Evolutionary conservation across 1,140 invertebrate species (phyloP), one percentile per base, ranked within the genome.

Genomic region (Leptopilina clavipes): DNA sequence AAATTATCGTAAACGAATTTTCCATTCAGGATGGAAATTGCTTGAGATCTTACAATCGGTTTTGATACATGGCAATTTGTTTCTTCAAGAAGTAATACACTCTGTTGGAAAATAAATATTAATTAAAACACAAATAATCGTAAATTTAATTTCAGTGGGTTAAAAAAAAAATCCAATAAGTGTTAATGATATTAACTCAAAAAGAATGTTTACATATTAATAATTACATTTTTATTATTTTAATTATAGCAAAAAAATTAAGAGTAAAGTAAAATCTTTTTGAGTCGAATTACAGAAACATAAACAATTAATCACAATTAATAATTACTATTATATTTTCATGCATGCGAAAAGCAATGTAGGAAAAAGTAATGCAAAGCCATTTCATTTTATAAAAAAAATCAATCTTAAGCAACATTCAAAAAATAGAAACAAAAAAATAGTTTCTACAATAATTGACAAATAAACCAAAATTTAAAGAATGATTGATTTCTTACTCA

Each of bases 21-120:
- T 11, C 91, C 93, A 72, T 92, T 89, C 12, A 90, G 86, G 43
- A 94, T 87, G 31, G 89, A 87, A 11, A 94, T 79, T 17, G 92
- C 91, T 85, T 91, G 86, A 18, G 87, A 86, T 73, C 88, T 84
- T 56, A 92, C 86, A 8, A 89, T 86, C 5, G 92, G 91, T 73
- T 89, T 89, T 19, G 85, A 85, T 14, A 89, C 77, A 14, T 88
- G 89, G 19, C 81, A 85, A 54, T 81, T 87, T 6, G 84, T 81
- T 74, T 93, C 91, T 71, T 92, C 89, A 81, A 93, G 79, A 25
- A 90, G 70, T n/a, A 93, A 77, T 45, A 92, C 81, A 76, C 79
- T 86, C 91, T 92, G 75, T 75, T 72, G 25, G 25, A 25, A 77
- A 83, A 82, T 40, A 76, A 79, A 52, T 43, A 37, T 59, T 52